A percentile compares a stretch with the other conserved stretches of the same genome.
Evolutionary conservation across 2,113 vertebrate genomes (phyloP).

Genomic region (Bungarus multicinctus): DNA sequence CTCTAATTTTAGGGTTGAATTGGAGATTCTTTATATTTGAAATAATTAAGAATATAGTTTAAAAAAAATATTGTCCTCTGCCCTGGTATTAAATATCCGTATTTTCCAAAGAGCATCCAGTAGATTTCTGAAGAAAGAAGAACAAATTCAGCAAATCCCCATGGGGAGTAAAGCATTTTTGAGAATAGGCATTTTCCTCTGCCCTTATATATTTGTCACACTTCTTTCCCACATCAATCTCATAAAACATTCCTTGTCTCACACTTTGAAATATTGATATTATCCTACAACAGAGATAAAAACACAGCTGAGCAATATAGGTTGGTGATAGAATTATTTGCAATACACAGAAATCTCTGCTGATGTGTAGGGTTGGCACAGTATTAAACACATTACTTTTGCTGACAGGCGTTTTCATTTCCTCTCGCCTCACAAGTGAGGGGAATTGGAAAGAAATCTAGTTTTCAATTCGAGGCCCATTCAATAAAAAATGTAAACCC

Average conservation of each 20-base stretch:
- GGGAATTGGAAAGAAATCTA: slow-evolving; percentile 67
- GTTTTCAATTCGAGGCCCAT: slow-evolving; percentile 58
- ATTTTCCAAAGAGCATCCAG: slow-evolving; percentile 30
- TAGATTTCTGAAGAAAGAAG: slow-evolving; percentile 37
- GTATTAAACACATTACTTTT: slow-evolving; percentile 81
- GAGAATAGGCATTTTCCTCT: slow-evolving; percentile 57
- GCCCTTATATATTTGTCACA: slow-evolving; percentile 66
- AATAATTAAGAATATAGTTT: not conserved
- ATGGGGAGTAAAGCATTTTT: slow-evolving; percentile 47
- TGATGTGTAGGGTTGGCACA: slow-evolving; percentile 70
- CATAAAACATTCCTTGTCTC: slow-evolving; percentile 68
- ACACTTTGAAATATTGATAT: slow-evolving; percentile 70
- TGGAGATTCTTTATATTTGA: not conserved
- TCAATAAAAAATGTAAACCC: slow-evolving; percentile 67
- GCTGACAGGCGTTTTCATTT: slow-evolving; percentile 77
- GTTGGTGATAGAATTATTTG: slow-evolving; percentile 75
- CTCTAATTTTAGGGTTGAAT: not conserved
- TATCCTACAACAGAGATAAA: slow-evolving; percentile 71
- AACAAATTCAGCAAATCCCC: slow-evolving; percentile 48
- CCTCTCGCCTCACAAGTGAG: slow-evolving; percentile 50
- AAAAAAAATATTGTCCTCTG: slow-evolving; percentile 27
- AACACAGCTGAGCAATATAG: slow-evolving; percentile 68
- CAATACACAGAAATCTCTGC: slow-evolving; percentile 69
- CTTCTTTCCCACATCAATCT: slow-evolving; percentile 67
- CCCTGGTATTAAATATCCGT: slow-evolving; percentile 35